These are phyloP conservation scores for Ammodytes marinus DNA, from an alignment of 2,113 vertebrate species.

Conservation along the genomic window DNA sequence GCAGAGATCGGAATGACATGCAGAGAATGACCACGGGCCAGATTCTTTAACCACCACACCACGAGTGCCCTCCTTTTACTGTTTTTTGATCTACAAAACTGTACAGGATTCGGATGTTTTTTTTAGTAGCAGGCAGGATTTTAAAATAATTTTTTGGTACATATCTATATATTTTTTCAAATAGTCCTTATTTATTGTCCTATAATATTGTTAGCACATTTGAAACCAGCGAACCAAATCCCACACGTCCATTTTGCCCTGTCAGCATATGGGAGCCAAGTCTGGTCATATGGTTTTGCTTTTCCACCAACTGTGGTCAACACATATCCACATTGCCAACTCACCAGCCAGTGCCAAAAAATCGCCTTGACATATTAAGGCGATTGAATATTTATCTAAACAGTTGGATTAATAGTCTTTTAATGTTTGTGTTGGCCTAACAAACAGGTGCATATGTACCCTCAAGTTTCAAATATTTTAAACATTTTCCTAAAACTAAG, in stretches of 20 bases:
- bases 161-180: background rate
- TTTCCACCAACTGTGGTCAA: constrained; percentile 28
- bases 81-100: background rate
- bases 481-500: background rate
- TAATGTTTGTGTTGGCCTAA: background rate
- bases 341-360: constrained; percentile 12
- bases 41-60: too few relatives aligned
- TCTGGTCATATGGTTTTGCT: constrained; percentile 36
- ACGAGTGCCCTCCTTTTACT: background rate
- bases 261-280: constrained; percentile 46
- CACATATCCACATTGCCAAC: constrained; percentile 18
- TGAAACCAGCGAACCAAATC: background rate
- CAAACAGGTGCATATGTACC: background rate
- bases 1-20: too few relatives aligned
- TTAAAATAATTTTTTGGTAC: background rate
- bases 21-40: too few relatives aligned
- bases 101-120: background rate
- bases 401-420: background rate
- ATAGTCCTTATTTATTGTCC: constrained; percentile 17
- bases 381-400: constrained; percentile 26
- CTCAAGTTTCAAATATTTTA: background rate
- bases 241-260: constrained; percentile 22
- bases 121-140: background rate
- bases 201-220: too few relatives aligned
- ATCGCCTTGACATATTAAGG: background rate